Evolutionary conservation across 2,888 invertebrate species (phyloP).

Genomic region (Mystacides longicornis): DNA sequence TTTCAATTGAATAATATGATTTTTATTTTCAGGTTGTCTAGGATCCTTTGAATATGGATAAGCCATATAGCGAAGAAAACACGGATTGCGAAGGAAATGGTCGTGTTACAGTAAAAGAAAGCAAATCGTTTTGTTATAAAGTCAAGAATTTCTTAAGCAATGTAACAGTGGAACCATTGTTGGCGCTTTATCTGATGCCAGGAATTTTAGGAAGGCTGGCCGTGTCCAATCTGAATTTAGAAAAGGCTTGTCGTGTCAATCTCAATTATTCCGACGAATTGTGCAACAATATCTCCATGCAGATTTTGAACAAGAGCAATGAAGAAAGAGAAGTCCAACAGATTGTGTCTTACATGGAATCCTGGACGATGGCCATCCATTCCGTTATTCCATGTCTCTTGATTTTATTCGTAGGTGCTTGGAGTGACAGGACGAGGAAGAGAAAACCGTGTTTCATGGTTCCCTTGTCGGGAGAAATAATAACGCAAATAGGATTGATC

Average conservation of each 20-base stretch:
- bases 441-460: constrained; percentile 51
- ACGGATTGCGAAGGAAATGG: background rate
- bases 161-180: constrained; percentile 58
- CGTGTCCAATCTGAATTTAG: constrained; percentile 74
- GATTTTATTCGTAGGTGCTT: constrained; percentile 52
- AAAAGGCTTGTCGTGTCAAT: constrained; percentile 79
- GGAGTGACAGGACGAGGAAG: constrained; percentile 52
- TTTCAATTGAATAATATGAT: too few species aligned
- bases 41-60: too few species aligned
- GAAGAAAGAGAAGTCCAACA: constrained; percentile 56
- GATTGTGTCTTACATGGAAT: constrained; percentile 47
- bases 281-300: constrained; percentile 64
- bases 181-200: constrained; percentile 56
- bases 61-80: too few species aligned
- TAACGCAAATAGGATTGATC: constrained; percentile 44
- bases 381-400: constrained; percentile 48
- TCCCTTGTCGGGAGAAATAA: constrained; percentile 48
- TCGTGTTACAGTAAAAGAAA: background rate
- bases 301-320: constrained; percentile 58
- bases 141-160: constrained; percentile 31
- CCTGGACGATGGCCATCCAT: constrained; percentile 47
- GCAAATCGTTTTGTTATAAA: background rate
- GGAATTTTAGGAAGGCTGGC: constrained; percentile 61
- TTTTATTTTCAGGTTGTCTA: too few species aligned
- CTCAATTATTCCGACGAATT: constrained; percentile 58